Evolutionary conservation across 2,113 vertebrate species (phyloP), one percentile per base, ranked within the genome.

Genomic region (Pantherophis guttatus): DNA sequence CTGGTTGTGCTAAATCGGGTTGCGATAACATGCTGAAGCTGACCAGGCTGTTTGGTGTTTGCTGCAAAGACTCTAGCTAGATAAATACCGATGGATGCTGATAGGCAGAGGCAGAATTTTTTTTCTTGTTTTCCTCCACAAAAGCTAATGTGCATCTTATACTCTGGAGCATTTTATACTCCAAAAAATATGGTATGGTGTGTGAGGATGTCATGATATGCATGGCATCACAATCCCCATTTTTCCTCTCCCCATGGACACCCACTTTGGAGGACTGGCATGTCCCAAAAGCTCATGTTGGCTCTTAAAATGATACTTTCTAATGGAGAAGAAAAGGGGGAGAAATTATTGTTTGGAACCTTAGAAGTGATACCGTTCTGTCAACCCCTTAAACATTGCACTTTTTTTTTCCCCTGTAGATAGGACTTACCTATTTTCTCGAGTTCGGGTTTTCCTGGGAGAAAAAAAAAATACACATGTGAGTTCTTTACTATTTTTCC

Each of bases 391-490:
- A 17, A 75, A 33, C 1, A 6, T 75, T 7, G 12, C 65, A 33
- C 10, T 29, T 70, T 70, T 70, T 75, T n/a, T 21, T 44, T 1
- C 39, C 33, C 39, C 12, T 7, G 13, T 33, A n/a, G 29, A 17
- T 57, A 57, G 65, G 29, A 70, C 65, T 70, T 70, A 70, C 13
- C 29, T 70, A 15, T 70, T 15, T 33, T 70, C 13, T 33, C 2
- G 0, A n/a, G 0, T n/a, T 15, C 1, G 0, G 5, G 15, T 7
- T 33, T n/a, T 0, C 0, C 65, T 33, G 5, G 11, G 12, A 33
- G 5, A 17, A 33, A 70, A 70, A 12, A 62, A n/a, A 70, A 70
- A 15, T 3, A 12, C 11, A n/a, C 29, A 70, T 7, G 13, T 70
- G 1, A 70, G 13, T 70, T 70, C 29, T 70, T 33, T 70, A 1